Percentiles rank a stretch among this genome's conserved stretches.
These are phyloP conservation scores for Drosophila biarmipes DNA, from an alignment of 1,140 invertebrate genomes.

Conservation along the genomic window DNA sequence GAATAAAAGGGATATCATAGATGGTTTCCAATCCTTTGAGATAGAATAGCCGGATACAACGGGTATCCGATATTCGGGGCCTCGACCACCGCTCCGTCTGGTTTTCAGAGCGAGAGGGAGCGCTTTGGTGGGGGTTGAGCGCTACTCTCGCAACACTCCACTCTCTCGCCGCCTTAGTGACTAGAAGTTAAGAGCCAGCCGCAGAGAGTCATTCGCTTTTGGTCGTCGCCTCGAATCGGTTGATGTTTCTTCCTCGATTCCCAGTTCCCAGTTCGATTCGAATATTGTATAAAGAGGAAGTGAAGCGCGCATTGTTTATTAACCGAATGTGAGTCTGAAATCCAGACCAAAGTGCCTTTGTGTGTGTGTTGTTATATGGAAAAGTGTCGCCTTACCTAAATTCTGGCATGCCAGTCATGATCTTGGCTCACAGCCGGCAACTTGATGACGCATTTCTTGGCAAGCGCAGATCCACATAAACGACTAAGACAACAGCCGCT, in stretches of 20 bases:
- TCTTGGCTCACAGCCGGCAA: conserved; percentile 70
- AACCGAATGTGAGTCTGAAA: conserved; percentile 3
- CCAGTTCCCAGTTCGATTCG: conserved; percentile 8
- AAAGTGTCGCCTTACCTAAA: conserved; percentile 27
- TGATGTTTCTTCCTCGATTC: conserved; percentile 17
- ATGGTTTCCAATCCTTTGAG: neutral
- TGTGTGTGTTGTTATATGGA: conserved; percentile 7
- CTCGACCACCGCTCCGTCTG: neutral
- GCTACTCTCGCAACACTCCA: conserved; percentile 38
- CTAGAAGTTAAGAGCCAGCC: conserved; percentile 65
- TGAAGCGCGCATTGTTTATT: conserved; percentile 25
- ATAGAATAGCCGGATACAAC: neutral
- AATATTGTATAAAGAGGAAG: conserved; percentile 34
- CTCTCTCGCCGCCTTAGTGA: conserved; percentile 44
- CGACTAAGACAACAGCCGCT: conserved; percentile 17
- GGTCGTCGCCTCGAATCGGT: conserved; percentile 31
- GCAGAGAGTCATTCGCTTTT: conserved; percentile 43
- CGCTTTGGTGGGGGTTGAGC: conserved; percentile 23
- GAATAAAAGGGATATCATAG: too few relatives aligned
- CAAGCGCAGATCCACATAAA: conserved; percentile 40
- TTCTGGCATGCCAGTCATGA: conserved; percentile 68
- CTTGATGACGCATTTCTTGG: conserved; percentile 73
- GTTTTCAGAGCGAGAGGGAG: conserved; percentile 10
- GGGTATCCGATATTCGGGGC: neutral
- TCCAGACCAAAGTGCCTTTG: conserved; percentile 2